Conservation (phyloP, 2,113 vertebrate genomes). For the Tupaia chinensis region DNA sequence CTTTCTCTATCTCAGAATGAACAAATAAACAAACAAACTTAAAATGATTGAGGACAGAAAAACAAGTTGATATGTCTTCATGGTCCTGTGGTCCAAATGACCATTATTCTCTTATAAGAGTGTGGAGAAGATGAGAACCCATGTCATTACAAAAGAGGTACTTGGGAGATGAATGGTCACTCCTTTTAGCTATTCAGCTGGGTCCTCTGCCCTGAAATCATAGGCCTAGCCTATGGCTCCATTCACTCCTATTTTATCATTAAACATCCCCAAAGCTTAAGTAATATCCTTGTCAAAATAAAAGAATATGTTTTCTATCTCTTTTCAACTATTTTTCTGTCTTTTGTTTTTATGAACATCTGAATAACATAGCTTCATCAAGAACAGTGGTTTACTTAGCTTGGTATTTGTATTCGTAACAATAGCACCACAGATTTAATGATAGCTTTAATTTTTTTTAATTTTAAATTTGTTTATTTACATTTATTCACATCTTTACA, state of each 20-base stretch:
- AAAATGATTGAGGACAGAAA: not conserved
- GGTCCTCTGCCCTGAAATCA: not conserved
- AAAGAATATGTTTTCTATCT: not conserved
- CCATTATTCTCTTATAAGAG: not conserved
- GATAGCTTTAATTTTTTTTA: not conserved
- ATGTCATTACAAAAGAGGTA: not conserved
- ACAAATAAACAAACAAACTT: no score
- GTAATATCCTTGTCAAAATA: not conserved
- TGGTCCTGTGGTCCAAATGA: not conserved
- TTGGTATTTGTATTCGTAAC: not conserved
- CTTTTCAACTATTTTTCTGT: not conserved
- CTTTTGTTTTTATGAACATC: not conserved
- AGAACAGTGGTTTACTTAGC: no score
- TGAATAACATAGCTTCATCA: not conserved
- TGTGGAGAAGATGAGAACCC: not conserved
- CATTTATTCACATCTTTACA: no score
- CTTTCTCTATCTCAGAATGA: no score
- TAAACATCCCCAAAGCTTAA: not conserved
- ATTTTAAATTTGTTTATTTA: no score
- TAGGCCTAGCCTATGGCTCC: no score
- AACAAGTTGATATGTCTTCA: not conserved
- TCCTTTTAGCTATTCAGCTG: not conserved
- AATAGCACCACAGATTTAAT: not conserved
- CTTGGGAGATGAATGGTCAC: not conserved
- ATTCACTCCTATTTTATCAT: not conserved